Evolutionary conservation across 2,888 invertebrate genomes (phyloP).

Genomic region (Drosophila atripex): DNA sequence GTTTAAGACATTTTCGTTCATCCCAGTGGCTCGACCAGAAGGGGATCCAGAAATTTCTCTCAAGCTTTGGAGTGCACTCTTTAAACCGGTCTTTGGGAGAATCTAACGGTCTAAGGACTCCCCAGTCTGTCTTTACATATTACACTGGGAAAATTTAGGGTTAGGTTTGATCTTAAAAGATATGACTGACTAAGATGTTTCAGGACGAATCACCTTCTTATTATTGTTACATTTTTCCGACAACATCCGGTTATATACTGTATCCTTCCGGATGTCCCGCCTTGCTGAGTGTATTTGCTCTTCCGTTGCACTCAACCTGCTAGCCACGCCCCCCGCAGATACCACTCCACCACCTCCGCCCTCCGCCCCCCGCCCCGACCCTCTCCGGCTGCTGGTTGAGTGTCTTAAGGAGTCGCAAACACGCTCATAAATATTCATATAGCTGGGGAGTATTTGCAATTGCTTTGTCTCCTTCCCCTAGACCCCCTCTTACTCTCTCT

Average conservation of each 20-base stretch:
- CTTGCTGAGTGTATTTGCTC: slow-evolving; percentile 19
- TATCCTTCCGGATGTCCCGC: not conserved
- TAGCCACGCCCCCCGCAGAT: not conserved
- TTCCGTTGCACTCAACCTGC: slow-evolving; percentile 21
- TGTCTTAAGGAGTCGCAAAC: slow-evolving; percentile 66
- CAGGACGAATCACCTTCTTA: not conserved
- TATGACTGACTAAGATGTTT: too few species aligned
- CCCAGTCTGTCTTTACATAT: slow-evolving; percentile 6
- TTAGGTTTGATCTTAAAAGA: not conserved
- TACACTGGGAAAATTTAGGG: not conserved
- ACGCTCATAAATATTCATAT: slow-evolving; percentile 72
- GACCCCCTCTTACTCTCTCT: slow-evolving; percentile 1
- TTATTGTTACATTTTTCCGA: not conserved
- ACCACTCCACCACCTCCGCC: not conserved
- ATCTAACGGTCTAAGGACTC: slow-evolving; percentile 25
- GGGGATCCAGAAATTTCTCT: slow-evolving; percentile 21
- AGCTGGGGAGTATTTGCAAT: slow-evolving; percentile 66
- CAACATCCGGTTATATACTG: not conserved
- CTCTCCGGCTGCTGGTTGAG: slow-evolving; percentile 32
- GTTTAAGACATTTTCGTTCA: slow-evolving; percentile 18
- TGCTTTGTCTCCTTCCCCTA: slow-evolving; percentile 38
- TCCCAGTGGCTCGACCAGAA: slow-evolving; percentile 4
- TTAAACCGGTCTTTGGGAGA: slow-evolving; percentile 49
- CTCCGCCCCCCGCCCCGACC: not conserved
- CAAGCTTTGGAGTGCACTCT: slow-evolving; percentile 50